Evolutionary conservation across 2,888 invertebrate genomes (phyloP).

Genomic region (Torymus texanus): DNA sequence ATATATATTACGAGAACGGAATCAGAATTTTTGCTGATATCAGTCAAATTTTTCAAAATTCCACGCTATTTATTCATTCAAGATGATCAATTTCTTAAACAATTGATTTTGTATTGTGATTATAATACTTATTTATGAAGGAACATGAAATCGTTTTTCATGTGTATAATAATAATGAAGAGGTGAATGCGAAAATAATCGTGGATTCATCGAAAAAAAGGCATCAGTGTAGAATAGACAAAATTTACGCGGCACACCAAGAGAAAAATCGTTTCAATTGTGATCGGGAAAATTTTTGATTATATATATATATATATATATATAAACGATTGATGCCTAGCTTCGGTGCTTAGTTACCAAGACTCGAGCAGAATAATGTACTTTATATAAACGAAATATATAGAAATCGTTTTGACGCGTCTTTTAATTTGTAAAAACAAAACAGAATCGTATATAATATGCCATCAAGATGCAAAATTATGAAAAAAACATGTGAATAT

Average conservation of each 20-base stretch:
- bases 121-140: slow-evolving; percentile 22
- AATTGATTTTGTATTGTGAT: slow-evolving; percentile 21
- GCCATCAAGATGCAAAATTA: slow-evolving; percentile 48
- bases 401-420: slow-evolving; percentile 48
- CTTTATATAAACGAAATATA: slow-evolving; percentile 48
- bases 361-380: slow-evolving; percentile 55
- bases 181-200: slow-evolving; percentile 11
- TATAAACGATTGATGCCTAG: slow-evolving; percentile 47
- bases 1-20: too few relatives aligned
- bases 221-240: slow-evolving; percentile 31
- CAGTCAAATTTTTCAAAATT: too few relatives aligned
- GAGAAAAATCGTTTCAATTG: slow-evolving; percentile 18
- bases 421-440: slow-evolving; percentile 49
- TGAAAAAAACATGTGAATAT: slow-evolving; percentile 48
- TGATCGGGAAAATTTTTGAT: slow-evolving; percentile 22
- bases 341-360: slow-evolving; percentile 59
- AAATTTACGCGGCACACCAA: slow-evolving; percentile 32
- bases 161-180: not conserved
- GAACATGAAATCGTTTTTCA: slow-evolving; percentile 25
- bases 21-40: too few relatives aligned
- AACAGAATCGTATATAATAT: slow-evolving; percentile 20
- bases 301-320: not conserved
- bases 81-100: slow-evolving; percentile 19
- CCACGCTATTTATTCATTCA: too few relatives aligned
- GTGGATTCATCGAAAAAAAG: slow-evolving; percentile 39